Evolutionary conservation across 2,113 vertebrate genomes (phyloP), one percentile per base, ranked within the genome.

Genomic region (Anolis carolinensis): DNA sequence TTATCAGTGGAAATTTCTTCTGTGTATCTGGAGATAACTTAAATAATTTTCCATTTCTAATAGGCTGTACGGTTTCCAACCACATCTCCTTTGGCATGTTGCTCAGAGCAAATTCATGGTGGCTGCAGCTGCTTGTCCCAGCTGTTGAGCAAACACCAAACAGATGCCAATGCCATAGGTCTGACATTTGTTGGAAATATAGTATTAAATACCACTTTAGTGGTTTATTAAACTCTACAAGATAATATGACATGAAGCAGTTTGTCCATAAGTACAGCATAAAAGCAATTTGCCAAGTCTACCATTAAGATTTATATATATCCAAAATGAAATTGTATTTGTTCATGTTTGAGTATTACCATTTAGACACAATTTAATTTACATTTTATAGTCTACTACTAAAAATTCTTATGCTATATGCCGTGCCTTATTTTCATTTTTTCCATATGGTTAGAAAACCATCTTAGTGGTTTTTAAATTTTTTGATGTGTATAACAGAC

Each of bases 121-220:
- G 93, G 86, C 88, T 92, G 74, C 94, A 95, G 95, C 94, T 96
- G 93, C 91, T 94, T 93, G 44, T 36, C 82, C 93, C 96, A 97
- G 96, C 95, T 97, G 95, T 89, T 93, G 82, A 91, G 89, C 88
- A 95, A 96, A 97, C 92, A 93, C 91, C 93, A 95, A 96, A 89
- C 95, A 96, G 95, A 96, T 96, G 95, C 95, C 90, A 93, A 93
- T 95, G 94, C 93, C 93, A 96, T 92, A 94, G 94, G 92, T 95
- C 93, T 96, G 93, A 93, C 94, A 94, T 93, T 94, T 92, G 92
- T 92, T 95, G 91, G 93, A 94, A 96, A 94, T 94, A 90, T 93
- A 89, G 93, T 93, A 94, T 95, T 95, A 96, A 96, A 95, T 94
- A 91, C 93, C 95, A 96, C 91, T 92, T 94, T 89, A 52, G 55